Evolutionary conservation across 2,113 vertebrate species (phyloP).

Genomic region (Psittacus erithacus): DNA sequence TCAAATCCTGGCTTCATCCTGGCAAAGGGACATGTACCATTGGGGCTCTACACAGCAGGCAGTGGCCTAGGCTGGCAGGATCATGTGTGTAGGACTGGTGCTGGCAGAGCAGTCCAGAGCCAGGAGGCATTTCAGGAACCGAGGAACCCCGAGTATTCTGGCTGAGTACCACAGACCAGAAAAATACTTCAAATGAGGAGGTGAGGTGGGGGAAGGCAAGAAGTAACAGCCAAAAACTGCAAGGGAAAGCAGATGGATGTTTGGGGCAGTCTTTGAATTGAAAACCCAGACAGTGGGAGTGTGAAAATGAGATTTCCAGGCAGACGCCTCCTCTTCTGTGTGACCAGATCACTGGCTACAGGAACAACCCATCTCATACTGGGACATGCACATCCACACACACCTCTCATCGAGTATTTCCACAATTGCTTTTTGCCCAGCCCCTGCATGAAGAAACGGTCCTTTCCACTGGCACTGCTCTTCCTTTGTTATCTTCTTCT

Average conservation of each 20-base stretch:
- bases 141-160: background rate
- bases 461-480: background rate
- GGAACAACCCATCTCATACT: background rate
- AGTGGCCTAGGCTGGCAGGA: background rate
- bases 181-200: background rate
- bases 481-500: background rate
- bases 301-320: slow-evolving; percentile 51
- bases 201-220: background rate
- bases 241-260: slow-evolving; percentile 28
- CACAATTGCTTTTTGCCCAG: background rate
- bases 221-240: background rate
- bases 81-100: fast-evolving
- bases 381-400: background rate
- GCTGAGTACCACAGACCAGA: background rate
- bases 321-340: background rate
- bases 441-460: background rate
- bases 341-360: background rate
- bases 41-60: fast-evolving
- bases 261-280: slow-evolving; percentile 15
- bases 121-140: background rate
- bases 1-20: background rate
- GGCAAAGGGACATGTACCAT: background rate
- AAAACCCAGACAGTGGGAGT: slow-evolving; percentile 22
- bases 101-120: background rate
- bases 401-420: background rate